Conservation (phyloP, 2,113 vertebrate genomes). For the Mola mola region DNA sequence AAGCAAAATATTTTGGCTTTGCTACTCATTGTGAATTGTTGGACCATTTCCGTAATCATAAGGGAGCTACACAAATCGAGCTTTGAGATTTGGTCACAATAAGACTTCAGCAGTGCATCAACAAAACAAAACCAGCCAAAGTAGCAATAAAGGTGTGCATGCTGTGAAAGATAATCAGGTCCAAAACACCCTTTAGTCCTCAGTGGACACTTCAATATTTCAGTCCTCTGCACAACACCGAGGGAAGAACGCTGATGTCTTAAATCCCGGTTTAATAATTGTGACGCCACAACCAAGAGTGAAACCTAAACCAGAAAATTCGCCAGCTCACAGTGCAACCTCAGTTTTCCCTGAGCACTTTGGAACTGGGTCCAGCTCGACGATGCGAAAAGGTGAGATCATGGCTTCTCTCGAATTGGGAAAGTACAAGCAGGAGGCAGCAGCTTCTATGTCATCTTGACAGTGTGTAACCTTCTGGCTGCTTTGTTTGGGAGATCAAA, state of each 20-base stretch:
- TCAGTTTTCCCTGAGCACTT: conserved; percentile 83
- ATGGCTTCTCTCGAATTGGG: conserved; percentile 70
- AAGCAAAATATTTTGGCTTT: no score
- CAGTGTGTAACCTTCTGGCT: background rate
- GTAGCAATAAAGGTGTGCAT: background rate
- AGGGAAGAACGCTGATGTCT: conserved; percentile 1
- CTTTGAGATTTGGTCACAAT: background rate
- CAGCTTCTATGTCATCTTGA: conserved; percentile 3
- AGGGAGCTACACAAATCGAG: no score
- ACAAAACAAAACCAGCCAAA: background rate
- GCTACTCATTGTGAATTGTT: no score
- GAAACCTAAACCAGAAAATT: conserved; percentile 19
- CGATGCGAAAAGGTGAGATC: conserved; percentile 47
- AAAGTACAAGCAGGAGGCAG: conserved; percentile 10
- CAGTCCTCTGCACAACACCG: conserved; percentile 9
- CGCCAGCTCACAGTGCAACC: conserved; percentile 67
- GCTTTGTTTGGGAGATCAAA: conserved; percentile 19
- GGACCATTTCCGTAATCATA: no score
- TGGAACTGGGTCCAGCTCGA: conserved; percentile 70
- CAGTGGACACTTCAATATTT: background rate
- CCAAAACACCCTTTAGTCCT: background rate
- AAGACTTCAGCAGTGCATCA: background rate
- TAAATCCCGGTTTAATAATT: conserved; percentile 22
- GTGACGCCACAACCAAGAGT: conserved; percentile 17
- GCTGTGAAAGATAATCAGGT: background rate